Evolutionary conservation across 2,888 invertebrate species (phyloP).

Genomic region (Lasiommata megera): DNA sequence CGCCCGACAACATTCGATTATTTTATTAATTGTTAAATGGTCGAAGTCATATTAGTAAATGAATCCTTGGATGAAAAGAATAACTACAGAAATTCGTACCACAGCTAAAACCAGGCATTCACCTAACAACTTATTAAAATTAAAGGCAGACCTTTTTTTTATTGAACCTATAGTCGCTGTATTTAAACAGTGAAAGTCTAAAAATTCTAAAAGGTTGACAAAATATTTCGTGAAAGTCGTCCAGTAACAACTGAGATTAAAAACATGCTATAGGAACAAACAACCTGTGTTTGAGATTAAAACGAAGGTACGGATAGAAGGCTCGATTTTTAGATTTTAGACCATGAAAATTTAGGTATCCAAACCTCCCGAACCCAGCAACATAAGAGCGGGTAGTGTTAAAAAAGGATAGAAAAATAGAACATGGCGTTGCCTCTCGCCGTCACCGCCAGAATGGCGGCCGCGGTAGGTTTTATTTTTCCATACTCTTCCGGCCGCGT

Average conservation of each 20-base stretch:
- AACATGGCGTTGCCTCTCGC: slow-evolving; percentile 69
- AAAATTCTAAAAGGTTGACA: neutral
- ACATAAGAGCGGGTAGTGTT: slow-evolving; percentile 33
- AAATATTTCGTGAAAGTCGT: neutral
- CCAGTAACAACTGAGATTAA: neutral
- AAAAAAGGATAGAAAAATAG: slow-evolving; percentile 59
- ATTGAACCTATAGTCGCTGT: neutral
- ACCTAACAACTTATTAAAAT: too few species aligned
- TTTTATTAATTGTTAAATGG: too few species aligned
- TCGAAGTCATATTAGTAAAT: too few species aligned
- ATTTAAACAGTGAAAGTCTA: neutral
- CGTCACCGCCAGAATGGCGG: slow-evolving; percentile 74
- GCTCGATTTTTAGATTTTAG: neutral
- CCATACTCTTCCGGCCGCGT: slow-evolving; percentile 58
- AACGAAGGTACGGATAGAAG: too few species aligned
- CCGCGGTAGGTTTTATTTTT: slow-evolving; percentile 63
- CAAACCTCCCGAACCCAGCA: slow-evolving; percentile 18
- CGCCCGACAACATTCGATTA: too few species aligned
- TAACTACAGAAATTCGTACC: too few species aligned
- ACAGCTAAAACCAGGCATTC: too few species aligned
- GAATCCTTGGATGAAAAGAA: too few species aligned
- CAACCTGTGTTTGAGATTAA: too few species aligned
- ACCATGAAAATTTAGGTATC: slow-evolving; percentile 17
- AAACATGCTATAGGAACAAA: neutral
- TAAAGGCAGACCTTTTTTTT: neutral